Conservation (phyloP, 2,888 invertebrate species). For the Eubasilissa splendida region DNA sequence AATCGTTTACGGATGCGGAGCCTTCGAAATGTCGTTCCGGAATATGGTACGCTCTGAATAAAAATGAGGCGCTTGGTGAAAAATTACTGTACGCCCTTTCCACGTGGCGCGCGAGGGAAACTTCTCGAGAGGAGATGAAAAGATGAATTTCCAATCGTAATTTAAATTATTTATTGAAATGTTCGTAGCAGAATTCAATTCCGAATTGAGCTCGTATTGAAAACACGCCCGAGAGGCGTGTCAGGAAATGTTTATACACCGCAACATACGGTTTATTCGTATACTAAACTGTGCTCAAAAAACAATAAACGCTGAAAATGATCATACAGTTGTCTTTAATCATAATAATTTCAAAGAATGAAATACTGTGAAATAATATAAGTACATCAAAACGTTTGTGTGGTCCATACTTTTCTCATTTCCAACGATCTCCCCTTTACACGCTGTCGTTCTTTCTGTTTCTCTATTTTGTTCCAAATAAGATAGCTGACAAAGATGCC, state of each 20-base stretch:
- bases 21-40: conserved; percentile 59
- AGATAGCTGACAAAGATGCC: conserved; percentile 31
- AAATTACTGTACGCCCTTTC: conserved; percentile 54
- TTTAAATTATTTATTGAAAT: conserved; percentile 38
- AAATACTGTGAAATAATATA: too few species aligned
- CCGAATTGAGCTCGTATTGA: not conserved
- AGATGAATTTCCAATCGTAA: conserved; percentile 42
- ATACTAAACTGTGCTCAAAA: too few species aligned
- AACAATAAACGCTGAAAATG: too few species aligned
- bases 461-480: conserved; percentile 33
- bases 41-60: conserved; percentile 58
- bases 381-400: not conserved
- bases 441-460: conserved; percentile 31
- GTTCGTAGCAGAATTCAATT: conserved; percentile 18
- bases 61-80: conserved; percentile 58
- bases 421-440: conserved; percentile 24
- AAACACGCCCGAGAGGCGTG: not conserved
- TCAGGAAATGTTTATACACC: too few species aligned
- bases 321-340: too few species aligned
- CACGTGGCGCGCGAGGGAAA: conserved; percentile 37
- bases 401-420: conserved; percentile 32
- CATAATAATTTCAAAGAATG: too few species aligned
- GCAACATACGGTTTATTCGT: too few species aligned
- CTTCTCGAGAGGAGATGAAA: conserved; percentile 4
- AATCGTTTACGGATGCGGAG: conserved; percentile 58